These are phyloP conservation scores for Drosophila nannoptera DNA, from an alignment of 1,140 invertebrate species.

Conservation along the genomic window DNA sequence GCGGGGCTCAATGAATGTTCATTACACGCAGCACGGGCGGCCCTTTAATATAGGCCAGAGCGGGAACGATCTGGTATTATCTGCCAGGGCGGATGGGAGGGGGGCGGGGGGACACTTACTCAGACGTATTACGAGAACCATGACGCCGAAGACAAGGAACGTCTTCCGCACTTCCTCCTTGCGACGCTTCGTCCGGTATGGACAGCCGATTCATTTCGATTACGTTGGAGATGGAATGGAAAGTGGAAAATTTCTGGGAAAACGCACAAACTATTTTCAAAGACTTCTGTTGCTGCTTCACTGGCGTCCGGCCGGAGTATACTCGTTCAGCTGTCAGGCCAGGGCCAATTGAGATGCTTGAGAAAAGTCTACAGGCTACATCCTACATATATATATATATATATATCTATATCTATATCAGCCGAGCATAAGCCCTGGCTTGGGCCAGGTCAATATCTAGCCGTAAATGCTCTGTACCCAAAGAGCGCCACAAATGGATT, in stretches of 20 bases:
- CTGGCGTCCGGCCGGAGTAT: too few relatives aligned
- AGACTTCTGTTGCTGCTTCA: too few relatives aligned
- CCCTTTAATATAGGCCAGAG: background rate
- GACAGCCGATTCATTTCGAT: background rate
- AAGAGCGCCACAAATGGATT: background rate
- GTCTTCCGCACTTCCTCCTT: background rate
- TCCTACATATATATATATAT: background rate
- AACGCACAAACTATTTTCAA: too few relatives aligned
- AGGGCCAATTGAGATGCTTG: too few relatives aligned
- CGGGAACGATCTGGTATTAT: background rate
- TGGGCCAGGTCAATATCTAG: too few relatives aligned
- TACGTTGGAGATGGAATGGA: background rate
- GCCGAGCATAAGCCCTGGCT: too few relatives aligned
- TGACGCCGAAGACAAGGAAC: slow-evolving; percentile 4
- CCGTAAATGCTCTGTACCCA: too few relatives aligned
- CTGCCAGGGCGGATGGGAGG: background rate
- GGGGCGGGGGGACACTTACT: background rate
- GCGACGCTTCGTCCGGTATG: background rate
- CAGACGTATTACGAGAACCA: slow-evolving; percentile 8
- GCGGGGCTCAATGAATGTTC: slow-evolving; percentile 3
- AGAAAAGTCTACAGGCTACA: too few relatives aligned
- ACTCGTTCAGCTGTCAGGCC: too few relatives aligned
- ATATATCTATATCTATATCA: too few relatives aligned
- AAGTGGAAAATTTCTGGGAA: background rate
- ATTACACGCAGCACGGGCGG: slow-evolving; percentile 3